Base-by-base conservation (phyloP, 2,113 vertebrate species). In the pig (Sus scrofa) region DNA sequence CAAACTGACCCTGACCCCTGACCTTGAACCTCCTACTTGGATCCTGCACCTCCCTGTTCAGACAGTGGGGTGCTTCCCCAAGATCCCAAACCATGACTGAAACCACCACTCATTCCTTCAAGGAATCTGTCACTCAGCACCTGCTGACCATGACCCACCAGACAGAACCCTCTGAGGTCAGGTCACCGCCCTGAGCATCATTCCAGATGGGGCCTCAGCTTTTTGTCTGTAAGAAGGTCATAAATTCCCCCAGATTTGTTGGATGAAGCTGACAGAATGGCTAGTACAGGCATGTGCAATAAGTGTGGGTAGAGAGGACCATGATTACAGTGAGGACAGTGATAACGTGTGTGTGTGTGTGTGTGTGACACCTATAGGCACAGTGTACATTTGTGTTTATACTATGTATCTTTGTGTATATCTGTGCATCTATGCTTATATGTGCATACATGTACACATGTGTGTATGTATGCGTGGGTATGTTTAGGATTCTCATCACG, bases 51-150 rank as follows among this genome's bases (percentile, higher is more conserved):
- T 27, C 60, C 58, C 44, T 82, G 24, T 68, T 39, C 52, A 20
- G n/a, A n/a, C 32, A 62, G 10, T 16, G 24, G 4, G 54, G 9
- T 71, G 1, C 52, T 58, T 73, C 18, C 32, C 52, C 54, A 32
- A 3, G 20, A 11, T 11, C 78, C 77, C 89, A 68, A 56, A 37
- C 37, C 16, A 86, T 70, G 20, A 44, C 67, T 1, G 8, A 91
- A 39, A 32, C 75, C 8, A n/a, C 50, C 8, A 0, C 15, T 65
- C 0, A 0, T 18, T 37, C 24, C 75, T 52, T 71, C 34, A 15
- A 37, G 3, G 19, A 79, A 18, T 39, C 27, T 19, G 3, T 58
- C n/a, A 82, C 3, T 18, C 58, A 52, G 32, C 2, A 4, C 26
- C 44, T 27, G 32, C 50, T 32, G 19, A 56, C 32, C 15, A 5